Percentiles rank a stretch among this genome's conserved stretches.
phyloP scores from a whole-genome alignment of 2,797 vertebrate species.

The Hylomyscus alleni region DNA sequence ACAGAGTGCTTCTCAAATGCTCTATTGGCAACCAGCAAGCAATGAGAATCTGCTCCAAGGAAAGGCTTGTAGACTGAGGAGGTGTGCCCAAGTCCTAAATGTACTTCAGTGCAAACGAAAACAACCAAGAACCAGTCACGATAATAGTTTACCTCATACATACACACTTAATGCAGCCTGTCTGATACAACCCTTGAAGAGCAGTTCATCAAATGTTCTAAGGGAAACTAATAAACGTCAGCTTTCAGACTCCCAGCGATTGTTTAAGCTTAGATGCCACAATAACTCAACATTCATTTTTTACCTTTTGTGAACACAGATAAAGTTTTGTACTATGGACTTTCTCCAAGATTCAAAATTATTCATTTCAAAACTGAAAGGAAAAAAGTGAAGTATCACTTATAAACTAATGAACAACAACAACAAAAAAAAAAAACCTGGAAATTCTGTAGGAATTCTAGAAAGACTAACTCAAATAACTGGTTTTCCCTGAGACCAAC shows the following conservation, averaged over 20 bases:
- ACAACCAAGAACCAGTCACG: conserved; percentile 9
- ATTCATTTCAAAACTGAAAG: conserved; percentile 50
- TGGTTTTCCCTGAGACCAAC: not conserved
- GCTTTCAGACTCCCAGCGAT: not conserved
- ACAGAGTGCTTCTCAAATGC: conserved; percentile 61
- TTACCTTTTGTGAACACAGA: conserved; percentile 42
- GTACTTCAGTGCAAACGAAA: conserved; percentile 62
- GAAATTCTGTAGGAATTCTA: conserved; percentile 12
- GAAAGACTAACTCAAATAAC: not conserved
- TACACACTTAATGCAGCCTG: not conserved
- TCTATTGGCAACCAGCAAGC: conserved; percentile 64
- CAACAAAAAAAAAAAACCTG: not conserved
- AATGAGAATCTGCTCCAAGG: conserved; percentile 67
- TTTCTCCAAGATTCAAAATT: conserved; percentile 59
- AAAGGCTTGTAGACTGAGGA: conserved; percentile 72
- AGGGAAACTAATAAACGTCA: conserved; percentile 50
- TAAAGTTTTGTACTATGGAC: not conserved
- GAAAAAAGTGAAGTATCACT: not conserved
- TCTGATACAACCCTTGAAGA: conserved; percentile 20
- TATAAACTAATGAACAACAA: not conserved
- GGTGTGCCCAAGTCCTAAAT: not conserved
- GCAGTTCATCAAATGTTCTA: conserved; percentile 1
- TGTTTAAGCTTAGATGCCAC: conserved; percentile 35
- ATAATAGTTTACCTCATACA: not conserved
- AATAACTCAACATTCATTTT: conserved; percentile 40